These are phyloP conservation scores for Timandra comae DNA, from an alignment of 2,888 invertebrate genomes.

Conservation along the genomic window DNA sequence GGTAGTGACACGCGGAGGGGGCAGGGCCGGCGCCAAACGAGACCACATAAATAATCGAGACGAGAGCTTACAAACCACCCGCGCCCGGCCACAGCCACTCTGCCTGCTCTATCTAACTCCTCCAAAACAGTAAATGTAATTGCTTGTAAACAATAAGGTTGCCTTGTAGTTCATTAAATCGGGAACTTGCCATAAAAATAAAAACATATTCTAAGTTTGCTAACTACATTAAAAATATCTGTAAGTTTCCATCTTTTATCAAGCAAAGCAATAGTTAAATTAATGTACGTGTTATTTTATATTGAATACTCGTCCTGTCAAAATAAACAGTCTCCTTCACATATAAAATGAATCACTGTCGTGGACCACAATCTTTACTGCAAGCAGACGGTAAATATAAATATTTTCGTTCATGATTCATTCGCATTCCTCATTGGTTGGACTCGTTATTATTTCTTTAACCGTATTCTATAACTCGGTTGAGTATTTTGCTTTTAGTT, in stretches of 20 bases:
- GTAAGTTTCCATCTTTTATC: too few species aligned
- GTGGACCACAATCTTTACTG: too few species aligned
- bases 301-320: slow-evolving; percentile 62
- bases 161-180: too few species aligned
- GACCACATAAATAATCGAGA: slow-evolving; percentile 67
- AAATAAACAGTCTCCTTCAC: too few species aligned
- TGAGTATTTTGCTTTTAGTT: too few species aligned
- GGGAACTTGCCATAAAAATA: too few species aligned
- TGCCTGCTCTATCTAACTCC: slow-evolving; percentile 48
- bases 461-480: slow-evolving; percentile 1
- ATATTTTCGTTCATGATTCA: not conserved
- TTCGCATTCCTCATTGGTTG: too few species aligned
- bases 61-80: slow-evolving; percentile 60
- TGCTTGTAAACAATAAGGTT: slow-evolving; percentile 37
- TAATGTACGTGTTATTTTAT: too few species aligned
- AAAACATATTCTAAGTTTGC: too few species aligned
- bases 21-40: slow-evolving; percentile 35
- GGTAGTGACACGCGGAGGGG: slow-evolving; percentile 50
- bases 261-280: too few species aligned
- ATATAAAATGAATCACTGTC: too few species aligned
- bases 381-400: not conserved
- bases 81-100: slow-evolving; percentile 31
- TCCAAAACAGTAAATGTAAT: slow-evolving; percentile 47
- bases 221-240: too few species aligned
- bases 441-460: not conserved